Evolutionary conservation across 64 coral and sea anemone species (phyloP).

Genomic region (Montipora cactus): DNA sequence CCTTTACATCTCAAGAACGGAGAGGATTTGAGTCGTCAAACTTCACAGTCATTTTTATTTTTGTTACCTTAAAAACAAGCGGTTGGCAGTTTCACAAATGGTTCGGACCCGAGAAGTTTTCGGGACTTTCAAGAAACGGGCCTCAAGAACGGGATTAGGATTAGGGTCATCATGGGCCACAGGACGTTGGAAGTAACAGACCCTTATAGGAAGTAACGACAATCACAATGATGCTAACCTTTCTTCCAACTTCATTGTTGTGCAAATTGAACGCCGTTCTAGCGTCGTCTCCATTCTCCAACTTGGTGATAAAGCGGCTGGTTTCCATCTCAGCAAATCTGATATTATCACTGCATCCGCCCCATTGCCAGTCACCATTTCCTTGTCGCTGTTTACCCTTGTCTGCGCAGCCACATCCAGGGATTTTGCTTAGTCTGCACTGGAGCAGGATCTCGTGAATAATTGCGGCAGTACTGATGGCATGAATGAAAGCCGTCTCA

Average conservation of each 20-base stretch:
- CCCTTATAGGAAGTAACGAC: too few species aligned
- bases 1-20: too few species aligned
- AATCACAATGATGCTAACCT: slow-evolving; percentile 36
- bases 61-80: too few species aligned
- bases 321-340: slow-evolving; percentile 56
- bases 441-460: neutral
- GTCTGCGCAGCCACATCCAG: slow-evolving; percentile 1
- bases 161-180: too few species aligned
- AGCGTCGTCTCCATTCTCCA: slow-evolving; percentile 29
- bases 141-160: too few species aligned
- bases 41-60: too few species aligned
- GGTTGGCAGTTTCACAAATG: too few species aligned
- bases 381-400: slow-evolving; percentile 31
- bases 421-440: slow-evolving; percentile 1
- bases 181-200: too few species aligned
- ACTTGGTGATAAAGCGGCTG: slow-evolving; percentile 53
- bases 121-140: too few species aligned
- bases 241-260: slow-evolving; percentile 85
- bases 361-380: slow-evolving; percentile 37
- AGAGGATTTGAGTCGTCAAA: too few species aligned
- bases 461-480: slow-evolving; percentile 15
- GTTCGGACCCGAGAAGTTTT: too few species aligned
- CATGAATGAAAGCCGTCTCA: slow-evolving; percentile 1
- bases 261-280: slow-evolving; percentile 57
- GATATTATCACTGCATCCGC: slow-evolving; percentile 76